Evolutionary conservation across 1,140 invertebrate species (phyloP), one percentile per base, ranked within the genome.

Genomic region (Drosophila willistoni): DNA sequence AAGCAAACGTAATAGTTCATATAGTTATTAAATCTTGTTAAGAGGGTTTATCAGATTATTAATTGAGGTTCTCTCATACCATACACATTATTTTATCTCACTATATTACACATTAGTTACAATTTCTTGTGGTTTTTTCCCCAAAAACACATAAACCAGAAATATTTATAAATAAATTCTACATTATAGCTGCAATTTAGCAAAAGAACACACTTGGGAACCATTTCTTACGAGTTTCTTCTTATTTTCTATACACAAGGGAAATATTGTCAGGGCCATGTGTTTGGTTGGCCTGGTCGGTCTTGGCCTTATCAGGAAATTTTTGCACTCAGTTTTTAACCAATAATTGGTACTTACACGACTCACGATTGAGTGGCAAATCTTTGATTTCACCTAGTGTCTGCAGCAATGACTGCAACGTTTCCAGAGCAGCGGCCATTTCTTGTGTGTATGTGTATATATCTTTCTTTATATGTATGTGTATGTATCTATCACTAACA

Each of bases 381-480:
- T 90, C 87, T 73, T 80, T 80, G 17, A 91, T 77, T 84, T 92
- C 91, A 63, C 57, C 65, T 57, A 91, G 69, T 34, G 85, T 72
- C 71, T 82, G 79, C 64, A 90, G 65, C 14, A 87, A 47, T 51
- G 66, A 63, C 56, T 90, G 78, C 51, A 91, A 73, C 61, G 82
- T 78, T 85, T 89, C 87, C 82, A 91, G 78, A 64, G 82, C 84
- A 74, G 83, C 77, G 71, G 87, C 90, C 90, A 91, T 89, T 78
- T 60, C 41, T 71, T 70, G 56, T 70, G 39, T 41, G 56, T 73
- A 62, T 72, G 47, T 71, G 22, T 70, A 22, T 44, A 67, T 71
- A 59, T 29, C 29, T 29, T 29, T 6, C 29, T 63, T 59, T 64
- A 22, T 73, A 54, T 56, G 60, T 68, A 17, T 63, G 14, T 44